These are phyloP conservation scores for Otocyon megalotis DNA, from an alignment of 2,113 vertebrate species.

Conservation along the genomic window DNA sequence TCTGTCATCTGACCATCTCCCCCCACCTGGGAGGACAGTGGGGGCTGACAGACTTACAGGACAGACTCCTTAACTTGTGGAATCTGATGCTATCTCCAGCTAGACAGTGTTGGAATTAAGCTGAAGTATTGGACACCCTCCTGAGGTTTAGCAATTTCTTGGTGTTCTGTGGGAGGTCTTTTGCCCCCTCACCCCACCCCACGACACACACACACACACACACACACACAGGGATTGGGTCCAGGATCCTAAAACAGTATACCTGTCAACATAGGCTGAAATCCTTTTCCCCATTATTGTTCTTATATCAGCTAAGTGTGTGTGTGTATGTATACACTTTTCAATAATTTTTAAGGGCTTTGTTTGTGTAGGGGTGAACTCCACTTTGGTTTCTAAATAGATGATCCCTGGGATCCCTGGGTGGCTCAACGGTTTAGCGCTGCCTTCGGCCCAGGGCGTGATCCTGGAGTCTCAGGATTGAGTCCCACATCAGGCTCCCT, in stretches of 20 bases:
- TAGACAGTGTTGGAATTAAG: not conserved
- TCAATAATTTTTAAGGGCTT: constrained; percentile 6
- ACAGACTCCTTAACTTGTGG: not conserved
- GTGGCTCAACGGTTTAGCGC: too few relatives aligned
- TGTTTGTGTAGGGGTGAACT: not conserved
- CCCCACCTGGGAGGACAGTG: not conserved
- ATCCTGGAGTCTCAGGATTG: too few relatives aligned
- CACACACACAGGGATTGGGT: not conserved
- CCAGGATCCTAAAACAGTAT: not conserved
- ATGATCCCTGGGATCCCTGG: not conserved
- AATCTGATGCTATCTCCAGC: not conserved
- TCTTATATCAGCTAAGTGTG: not conserved
- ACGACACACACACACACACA: not conserved
- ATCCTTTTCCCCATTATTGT: not conserved
- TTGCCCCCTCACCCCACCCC: not conserved
- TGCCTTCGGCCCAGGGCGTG: too few relatives aligned
- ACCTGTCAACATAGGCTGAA: not conserved
- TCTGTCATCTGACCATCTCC: not conserved
- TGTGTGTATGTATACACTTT: not conserved
- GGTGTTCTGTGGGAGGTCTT: not conserved
- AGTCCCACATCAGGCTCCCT: too few relatives aligned
- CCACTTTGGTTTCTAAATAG: constrained; percentile 11
- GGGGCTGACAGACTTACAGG: not conserved
- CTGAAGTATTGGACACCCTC: not conserved
- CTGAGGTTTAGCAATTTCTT: not conserved